Conservation (phyloP, 2,113 vertebrate species). For the Ictalurus punctatus region DNA sequence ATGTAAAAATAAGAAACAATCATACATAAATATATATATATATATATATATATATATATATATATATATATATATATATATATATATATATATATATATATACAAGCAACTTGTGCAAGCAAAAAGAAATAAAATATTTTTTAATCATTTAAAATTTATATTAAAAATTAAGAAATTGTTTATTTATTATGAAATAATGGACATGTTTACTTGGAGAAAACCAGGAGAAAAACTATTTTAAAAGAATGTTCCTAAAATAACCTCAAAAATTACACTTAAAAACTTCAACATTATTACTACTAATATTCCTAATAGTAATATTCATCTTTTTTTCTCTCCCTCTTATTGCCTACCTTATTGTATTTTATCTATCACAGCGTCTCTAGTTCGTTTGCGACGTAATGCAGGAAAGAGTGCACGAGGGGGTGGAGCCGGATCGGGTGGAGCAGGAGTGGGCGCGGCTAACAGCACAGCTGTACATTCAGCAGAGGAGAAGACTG, state of each 20-base stretch:
- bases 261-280: no score
- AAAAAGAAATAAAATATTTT: background rate
- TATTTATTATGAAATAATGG: background rate
- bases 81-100: no score
- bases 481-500: conserved; percentile 73
- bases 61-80: no score
- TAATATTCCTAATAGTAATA: background rate
- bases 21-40: background rate
- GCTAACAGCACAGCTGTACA: conserved; percentile 73
- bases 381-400: conserved; percentile 55
- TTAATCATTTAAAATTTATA: background rate
- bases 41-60: no score
- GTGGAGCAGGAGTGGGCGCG: conserved; percentile 30
- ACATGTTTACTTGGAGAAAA: background rate
- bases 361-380: background rate
- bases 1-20: background rate
- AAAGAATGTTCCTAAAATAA: background rate
- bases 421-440: conserved; percentile 39
- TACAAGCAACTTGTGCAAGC: background rate
- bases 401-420: conserved; percentile 62
- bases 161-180: background rate
- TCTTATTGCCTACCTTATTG: background rate
- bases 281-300: background rate
- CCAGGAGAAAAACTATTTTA: background rate
- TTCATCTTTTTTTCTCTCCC: background rate